Evolutionary conservation across 2,113 vertebrate genomes (phyloP), one percentile per base, ranked within the genome.

Genomic region (Neodon shergylaensis): DNA sequence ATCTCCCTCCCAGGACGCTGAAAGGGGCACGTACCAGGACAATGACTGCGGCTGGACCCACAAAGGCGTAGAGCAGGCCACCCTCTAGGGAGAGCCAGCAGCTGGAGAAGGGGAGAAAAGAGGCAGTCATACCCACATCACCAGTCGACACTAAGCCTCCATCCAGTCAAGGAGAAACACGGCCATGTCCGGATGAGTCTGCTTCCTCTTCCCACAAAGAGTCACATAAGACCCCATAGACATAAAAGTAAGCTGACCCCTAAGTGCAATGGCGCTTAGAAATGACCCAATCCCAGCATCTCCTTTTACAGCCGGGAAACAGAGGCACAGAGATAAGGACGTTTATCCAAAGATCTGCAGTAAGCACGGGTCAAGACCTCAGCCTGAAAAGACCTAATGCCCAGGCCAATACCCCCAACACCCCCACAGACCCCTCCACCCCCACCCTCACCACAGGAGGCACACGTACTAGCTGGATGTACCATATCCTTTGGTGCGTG

Each of bases 1-100:
- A 83, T 14, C 0, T 42, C 92, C 95, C 31, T 91, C 93, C 97
- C 93, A 10, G 74, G 83, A 90, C 3, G 8, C 87, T 21, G 13
- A 36, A 26, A 44, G 52, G 90, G 58, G 8, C 70, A 98, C 99
- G 97, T 98, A 99, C 99, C 99, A 99, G 98, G 36, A 99, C 99
- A 12, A 99, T 99, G 98, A 99, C 99, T 1, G 99, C 99, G 4
- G 99, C 99, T 0, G 99, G 99, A 78, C 99, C 99, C 76, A 99
- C 99, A 42, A 99, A 99, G 96, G 99, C 99, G 0, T 99, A 99
- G 86, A 99, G 99, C 95, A 99, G 97, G 31, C 99, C 99, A 0
- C 99, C 99, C 97, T 99, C 99, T 97, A 99, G 98, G 0, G 99
- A 99, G 47, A 99, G 98, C 99, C 99, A 99, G 98, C 99, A 99